Conservation (phyloP, 2,113 vertebrate genomes). For the Ovis canadensis region DNA sequence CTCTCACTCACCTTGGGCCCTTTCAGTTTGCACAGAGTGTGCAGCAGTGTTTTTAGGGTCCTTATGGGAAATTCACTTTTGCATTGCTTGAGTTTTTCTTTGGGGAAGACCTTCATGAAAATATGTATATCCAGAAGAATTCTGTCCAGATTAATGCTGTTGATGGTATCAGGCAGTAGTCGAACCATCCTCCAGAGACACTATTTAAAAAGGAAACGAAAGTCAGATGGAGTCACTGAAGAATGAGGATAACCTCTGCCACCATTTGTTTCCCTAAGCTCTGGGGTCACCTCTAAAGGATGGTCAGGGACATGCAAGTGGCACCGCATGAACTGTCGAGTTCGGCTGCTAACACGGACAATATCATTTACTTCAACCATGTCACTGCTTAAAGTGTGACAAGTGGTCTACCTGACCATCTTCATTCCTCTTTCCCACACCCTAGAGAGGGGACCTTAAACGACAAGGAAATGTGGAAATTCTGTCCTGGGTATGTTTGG, state of each 20-base stretch:
- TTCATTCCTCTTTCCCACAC: neutral
- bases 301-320: neutral
- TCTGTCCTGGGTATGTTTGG: neutral
- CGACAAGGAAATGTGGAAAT: neutral
- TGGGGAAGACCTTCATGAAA: conserved; percentile 98
- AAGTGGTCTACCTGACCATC: neutral
- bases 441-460: neutral
- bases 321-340: neutral
- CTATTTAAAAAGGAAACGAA: conserved; percentile 73
- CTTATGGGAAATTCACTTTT: conserved; percentile 96
- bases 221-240: neutral
- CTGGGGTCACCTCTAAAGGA: neutral
- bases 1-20: conserved; percentile 88
- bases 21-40: conserved; percentile 94
- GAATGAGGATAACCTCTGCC: neutral
- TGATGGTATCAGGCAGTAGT: conserved; percentile 93
- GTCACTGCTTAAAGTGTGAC: neutral
- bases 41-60: conserved; percentile 94
- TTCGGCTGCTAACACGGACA: neutral
- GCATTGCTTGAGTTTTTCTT: conserved; percentile 95
- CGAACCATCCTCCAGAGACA: conserved; percentile 99
- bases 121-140: conserved; percentile 96
- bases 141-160: conserved; percentile 94
- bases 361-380: neutral
- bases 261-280: neutral